Conservation (phyloP, 2,888 invertebrate genomes). For the Adelphocoris suturalis region DNA sequence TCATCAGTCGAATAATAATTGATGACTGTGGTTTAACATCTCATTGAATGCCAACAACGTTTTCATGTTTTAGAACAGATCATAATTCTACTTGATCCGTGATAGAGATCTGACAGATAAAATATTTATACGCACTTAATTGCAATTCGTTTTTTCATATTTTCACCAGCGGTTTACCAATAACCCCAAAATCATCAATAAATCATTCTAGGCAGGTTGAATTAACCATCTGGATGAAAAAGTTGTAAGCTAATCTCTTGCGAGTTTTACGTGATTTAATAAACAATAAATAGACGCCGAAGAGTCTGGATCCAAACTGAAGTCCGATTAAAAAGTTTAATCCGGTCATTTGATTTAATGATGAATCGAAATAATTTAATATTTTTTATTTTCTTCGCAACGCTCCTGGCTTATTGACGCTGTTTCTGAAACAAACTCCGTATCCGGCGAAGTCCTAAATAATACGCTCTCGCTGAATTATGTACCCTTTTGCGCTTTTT, state of each 20-base stretch:
- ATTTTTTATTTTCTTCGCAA: slow-evolving; percentile 1
- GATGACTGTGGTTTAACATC: no score
- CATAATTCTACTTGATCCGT: no score
- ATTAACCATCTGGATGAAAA: neutral
- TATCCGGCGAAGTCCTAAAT: neutral
- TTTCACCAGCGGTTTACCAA: no score
- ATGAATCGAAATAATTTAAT: slow-evolving; percentile 24
- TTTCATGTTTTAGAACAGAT: no score
- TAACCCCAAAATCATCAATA: no score
- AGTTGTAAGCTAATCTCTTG: neutral
- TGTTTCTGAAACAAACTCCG: slow-evolving; percentile 7
- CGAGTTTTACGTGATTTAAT: neutral
- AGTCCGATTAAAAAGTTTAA: neutral
- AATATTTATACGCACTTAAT: no score
- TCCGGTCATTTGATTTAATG: slow-evolving; percentile 14
- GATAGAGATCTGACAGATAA: no score
- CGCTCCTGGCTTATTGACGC: neutral
- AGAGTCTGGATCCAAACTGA: neutral
- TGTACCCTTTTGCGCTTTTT: neutral
- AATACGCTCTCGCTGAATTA: slow-evolving; percentile 30
- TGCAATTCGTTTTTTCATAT: no score
- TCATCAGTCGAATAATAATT: no score
- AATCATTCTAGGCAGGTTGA: no score
- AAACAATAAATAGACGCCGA: neutral
- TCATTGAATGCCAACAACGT: no score